phyloP scores from a whole-genome alignment of 2,113 vertebrate genomes.

The Rallus limicola region DNA sequence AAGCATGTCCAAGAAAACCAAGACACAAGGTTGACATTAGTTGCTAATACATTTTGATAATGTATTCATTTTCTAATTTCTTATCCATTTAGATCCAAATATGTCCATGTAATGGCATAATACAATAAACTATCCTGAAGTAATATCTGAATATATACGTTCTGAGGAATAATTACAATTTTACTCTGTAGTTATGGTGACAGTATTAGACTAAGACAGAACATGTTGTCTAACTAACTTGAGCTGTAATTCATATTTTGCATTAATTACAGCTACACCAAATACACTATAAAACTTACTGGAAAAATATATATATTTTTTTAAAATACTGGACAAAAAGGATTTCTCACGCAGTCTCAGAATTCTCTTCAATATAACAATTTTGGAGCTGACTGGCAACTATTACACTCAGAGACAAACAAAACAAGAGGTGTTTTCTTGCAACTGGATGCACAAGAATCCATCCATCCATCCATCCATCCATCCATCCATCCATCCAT shows the following conservation, averaged over 20 bases:
- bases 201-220: background rate
- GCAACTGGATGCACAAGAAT: background rate
- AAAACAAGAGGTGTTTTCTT: background rate
- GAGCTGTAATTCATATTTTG: background rate
- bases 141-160: background rate
- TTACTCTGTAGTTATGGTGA: background rate
- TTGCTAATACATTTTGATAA: background rate
- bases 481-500: too few species aligned
- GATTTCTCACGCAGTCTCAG: background rate
- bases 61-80: background rate
- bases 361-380: background rate
- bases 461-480: fast-evolving
- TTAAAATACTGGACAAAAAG: background rate
- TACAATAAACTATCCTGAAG: background rate
- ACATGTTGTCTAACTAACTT: background rate
- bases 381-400: background rate
- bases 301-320: background rate
- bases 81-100: background rate
- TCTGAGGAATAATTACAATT: background rate
- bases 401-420: background rate
- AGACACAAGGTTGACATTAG: background rate
- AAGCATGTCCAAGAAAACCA: background rate
- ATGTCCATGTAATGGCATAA: background rate
- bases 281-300: background rate
- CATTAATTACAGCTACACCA: background rate